These are phyloP conservation scores for Philotrypesis tridentata DNA, from an alignment of 1,140 invertebrate genomes.

Conservation along the genomic window DNA sequence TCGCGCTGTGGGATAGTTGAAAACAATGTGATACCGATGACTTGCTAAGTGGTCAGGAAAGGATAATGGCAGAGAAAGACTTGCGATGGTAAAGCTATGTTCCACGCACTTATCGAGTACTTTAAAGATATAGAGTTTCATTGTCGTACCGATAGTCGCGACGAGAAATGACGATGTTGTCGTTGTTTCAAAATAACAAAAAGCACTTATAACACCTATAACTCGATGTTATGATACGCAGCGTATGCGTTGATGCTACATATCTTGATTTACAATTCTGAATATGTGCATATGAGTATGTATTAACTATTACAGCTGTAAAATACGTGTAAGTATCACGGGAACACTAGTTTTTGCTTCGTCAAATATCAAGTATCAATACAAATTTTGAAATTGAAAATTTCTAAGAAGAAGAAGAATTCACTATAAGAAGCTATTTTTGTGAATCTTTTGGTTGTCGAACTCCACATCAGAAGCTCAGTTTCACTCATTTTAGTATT, in stretches of 20 bases:
- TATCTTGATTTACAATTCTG: background rate
- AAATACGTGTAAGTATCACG: too few relatives aligned
- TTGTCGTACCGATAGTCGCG: slow-evolving; percentile 10
- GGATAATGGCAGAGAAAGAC: background rate
- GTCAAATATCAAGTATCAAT: too few relatives aligned
- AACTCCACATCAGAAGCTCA: too few relatives aligned
- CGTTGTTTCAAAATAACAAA: background rate
- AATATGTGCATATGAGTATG: too few relatives aligned
- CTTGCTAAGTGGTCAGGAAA: slow-evolving; percentile 7
- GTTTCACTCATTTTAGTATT: too few relatives aligned
- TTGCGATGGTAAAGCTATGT: background rate
- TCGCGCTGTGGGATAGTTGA: background rate
- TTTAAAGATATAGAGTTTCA: slow-evolving; percentile 22
- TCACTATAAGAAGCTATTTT: too few relatives aligned
- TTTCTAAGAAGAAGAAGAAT: too few relatives aligned
- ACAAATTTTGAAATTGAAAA: too few relatives aligned
- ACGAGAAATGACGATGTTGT: background rate
- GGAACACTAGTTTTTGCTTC: too few relatives aligned
- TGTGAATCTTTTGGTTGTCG: too few relatives aligned
- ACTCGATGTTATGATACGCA: background rate
- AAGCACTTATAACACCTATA: slow-evolving; percentile 12
- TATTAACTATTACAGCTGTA: too few relatives aligned
- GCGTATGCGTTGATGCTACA: background rate
- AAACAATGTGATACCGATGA: background rate
- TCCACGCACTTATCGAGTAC: background rate